Conservation (phyloP, 2,888 invertebrate genomes). For the Leucania comma region DNA sequence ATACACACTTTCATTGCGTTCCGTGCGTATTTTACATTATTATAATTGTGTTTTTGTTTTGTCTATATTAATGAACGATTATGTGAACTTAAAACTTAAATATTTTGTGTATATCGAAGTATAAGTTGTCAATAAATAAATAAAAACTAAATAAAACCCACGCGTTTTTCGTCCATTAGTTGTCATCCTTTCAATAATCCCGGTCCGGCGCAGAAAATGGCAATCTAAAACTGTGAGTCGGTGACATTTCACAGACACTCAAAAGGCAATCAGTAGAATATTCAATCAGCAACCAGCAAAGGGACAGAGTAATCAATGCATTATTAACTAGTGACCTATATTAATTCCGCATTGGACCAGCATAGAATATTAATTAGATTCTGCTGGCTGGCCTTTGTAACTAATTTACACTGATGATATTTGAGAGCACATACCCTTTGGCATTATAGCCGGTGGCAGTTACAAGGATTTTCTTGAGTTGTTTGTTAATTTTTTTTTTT, state of each 20-base stretch:
- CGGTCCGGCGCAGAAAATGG: too few species aligned
- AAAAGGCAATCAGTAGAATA: constrained; percentile 39
- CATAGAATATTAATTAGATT: constrained; percentile 58
- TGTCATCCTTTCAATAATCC: too few species aligned
- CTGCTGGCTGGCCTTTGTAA: constrained; percentile 19
- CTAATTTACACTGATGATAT: constrained; percentile 47
- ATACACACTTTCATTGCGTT: too few species aligned
- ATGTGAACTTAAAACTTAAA: too few species aligned
- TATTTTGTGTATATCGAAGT: too few species aligned
- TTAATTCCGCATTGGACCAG: constrained; percentile 37
- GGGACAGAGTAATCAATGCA: constrained; percentile 35
- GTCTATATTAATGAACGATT: too few species aligned
- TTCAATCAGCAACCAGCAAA: constrained; percentile 14
- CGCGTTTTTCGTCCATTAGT: too few species aligned
- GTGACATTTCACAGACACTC: background rate
- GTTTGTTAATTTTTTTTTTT: background rate
- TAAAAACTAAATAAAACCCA: too few species aligned
- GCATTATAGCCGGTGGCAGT: background rate
- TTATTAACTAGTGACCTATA: constrained; percentile 53
- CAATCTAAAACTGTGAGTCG: background rate
- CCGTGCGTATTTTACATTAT: too few species aligned
- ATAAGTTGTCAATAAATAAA: too few species aligned
- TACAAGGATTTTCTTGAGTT: background rate
- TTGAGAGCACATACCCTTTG: constrained; percentile 20
- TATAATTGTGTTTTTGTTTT: too few species aligned